Evolutionary conservation across 2,888 invertebrate species (phyloP).

Genomic region (Drosophila kambysellisi): DNA sequence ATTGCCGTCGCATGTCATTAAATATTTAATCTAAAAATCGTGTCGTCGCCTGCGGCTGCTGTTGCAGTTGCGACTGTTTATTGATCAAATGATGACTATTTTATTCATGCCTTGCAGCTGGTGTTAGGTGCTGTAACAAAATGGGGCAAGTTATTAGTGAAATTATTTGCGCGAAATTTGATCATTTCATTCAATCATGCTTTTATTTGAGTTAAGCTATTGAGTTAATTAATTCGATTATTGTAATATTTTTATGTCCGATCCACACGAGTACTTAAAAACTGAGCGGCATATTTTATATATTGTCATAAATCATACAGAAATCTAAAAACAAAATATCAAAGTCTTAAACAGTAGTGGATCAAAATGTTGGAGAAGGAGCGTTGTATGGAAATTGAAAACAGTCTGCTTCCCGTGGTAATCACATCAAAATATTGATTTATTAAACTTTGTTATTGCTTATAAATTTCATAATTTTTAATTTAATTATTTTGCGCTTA

Average conservation of each 20-base stretch:
- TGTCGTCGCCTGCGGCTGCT: constrained; percentile 51
- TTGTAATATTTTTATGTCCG: neutral
- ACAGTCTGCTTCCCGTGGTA: neutral
- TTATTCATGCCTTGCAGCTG: constrained; percentile 57
- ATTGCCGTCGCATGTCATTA: neutral
- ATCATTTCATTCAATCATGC: neutral
- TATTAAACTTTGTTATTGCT: neutral
- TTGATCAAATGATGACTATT: constrained; percentile 84
- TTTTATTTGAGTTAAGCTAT: neutral
- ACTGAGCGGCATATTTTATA: neutral
- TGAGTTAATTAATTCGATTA: constrained; percentile 9
- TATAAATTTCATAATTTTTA: neutral
- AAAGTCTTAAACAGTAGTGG: neutral
- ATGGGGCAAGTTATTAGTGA: constrained; percentile 12
- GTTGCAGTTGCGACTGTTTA: constrained; percentile 79
- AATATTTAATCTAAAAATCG: no score
- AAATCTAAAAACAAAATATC: neutral
- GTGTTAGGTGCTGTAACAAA: constrained; percentile 79
- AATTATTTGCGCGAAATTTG: neutral
- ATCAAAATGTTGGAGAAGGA: neutral
- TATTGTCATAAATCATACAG: neutral
- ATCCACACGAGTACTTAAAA: neutral
- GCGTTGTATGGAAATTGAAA: neutral
- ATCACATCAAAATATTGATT: neutral
- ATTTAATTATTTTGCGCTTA: neutral